Percentiles rank a stretch among this genome's conserved stretches.
phyloP scores from a whole-genome alignment of 2,888 invertebrate genomes.

The Drosophila longiperda region DNA sequence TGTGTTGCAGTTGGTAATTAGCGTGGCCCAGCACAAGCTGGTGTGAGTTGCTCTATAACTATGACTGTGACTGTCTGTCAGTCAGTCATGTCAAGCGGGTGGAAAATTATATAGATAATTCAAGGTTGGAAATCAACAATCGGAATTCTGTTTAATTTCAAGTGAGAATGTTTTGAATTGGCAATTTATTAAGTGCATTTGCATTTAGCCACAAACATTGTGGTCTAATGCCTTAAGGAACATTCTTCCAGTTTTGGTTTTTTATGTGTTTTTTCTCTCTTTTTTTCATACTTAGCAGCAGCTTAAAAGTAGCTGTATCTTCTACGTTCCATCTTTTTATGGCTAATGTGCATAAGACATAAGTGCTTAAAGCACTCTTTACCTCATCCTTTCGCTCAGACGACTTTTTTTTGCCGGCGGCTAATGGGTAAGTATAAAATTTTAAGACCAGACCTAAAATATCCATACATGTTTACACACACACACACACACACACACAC shows the following conservation, averaged over 20 bases:
- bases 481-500: neutral
- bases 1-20: conserved; percentile 75
- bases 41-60: conserved; percentile 64
- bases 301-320: conserved; percentile 49
- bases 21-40: conserved; percentile 53
- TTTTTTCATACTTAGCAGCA: conserved; percentile 5
- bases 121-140: conserved; percentile 60
- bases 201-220: conserved; percentile 22
- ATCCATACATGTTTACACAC: conserved; percentile 22
- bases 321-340: conserved; percentile 40
- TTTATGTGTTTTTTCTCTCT: neutral
- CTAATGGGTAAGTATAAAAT: conserved; percentile 79
- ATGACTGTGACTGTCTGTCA: conserved; percentile 16
- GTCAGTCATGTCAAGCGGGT: conserved; percentile 45
- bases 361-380: conserved; percentile 19
- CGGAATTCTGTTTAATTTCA: conserved; percentile 55
- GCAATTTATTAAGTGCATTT: conserved; percentile 49
- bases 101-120: conserved; percentile 65
- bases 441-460: conserved; percentile 71
- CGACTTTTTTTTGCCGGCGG: conserved; percentile 30
- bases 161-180: conserved; percentile 35
- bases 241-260: conserved; percentile 11
- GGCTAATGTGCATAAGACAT: conserved; percentile 49
- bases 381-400: neutral
- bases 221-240: conserved; percentile 20